phyloP scores from a whole-genome alignment of 2,797 vertebrate species.

The Apogon talboti region DNA sequence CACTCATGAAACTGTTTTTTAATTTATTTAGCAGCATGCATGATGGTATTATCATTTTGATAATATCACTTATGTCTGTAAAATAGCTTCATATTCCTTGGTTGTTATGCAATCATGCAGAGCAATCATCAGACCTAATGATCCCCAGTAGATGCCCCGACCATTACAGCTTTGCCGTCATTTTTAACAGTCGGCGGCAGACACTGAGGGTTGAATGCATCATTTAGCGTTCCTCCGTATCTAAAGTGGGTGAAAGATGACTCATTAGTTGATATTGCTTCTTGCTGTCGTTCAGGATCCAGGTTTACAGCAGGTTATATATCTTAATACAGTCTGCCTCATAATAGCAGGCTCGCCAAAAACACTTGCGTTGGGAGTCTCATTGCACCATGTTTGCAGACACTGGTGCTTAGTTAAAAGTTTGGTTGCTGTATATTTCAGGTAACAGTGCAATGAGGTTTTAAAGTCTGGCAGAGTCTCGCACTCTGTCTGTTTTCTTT shows the following conservation, averaged over 20 bases:
- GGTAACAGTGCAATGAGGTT: neutral
- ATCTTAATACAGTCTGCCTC: constrained; percentile 5
- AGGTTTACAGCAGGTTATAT: constrained; percentile 31
- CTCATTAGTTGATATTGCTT: constrained; percentile 52
- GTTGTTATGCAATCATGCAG: constrained; percentile 72
- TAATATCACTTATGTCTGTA: constrained; percentile 49
- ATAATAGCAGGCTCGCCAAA: neutral
- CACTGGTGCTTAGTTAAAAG: constrained; percentile 1
- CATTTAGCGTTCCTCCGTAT: constrained; percentile 55
- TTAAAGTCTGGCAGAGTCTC: neutral
- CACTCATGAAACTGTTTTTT: constrained; percentile 54
- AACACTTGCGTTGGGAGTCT: constrained; percentile 15
- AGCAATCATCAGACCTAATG: constrained; percentile 74
- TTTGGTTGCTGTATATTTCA: constrained; percentile 6
- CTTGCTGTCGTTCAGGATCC: constrained; percentile 35
- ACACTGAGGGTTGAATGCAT: constrained; percentile 60
- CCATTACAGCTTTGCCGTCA: constrained; percentile 65
- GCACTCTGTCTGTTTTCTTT: neutral
- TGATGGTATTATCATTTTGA: constrained; percentile 37
- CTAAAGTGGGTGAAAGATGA: constrained; percentile 60
- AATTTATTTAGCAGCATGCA: constrained; percentile 66
- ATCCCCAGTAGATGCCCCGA: constrained; percentile 66
- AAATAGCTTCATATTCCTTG: constrained; percentile 69
- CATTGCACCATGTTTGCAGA: neutral
- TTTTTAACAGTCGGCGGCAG: constrained; percentile 65